Conservation (phyloP, 2,113 vertebrate genomes). For the Eulacestoma nigropectus region DNA sequence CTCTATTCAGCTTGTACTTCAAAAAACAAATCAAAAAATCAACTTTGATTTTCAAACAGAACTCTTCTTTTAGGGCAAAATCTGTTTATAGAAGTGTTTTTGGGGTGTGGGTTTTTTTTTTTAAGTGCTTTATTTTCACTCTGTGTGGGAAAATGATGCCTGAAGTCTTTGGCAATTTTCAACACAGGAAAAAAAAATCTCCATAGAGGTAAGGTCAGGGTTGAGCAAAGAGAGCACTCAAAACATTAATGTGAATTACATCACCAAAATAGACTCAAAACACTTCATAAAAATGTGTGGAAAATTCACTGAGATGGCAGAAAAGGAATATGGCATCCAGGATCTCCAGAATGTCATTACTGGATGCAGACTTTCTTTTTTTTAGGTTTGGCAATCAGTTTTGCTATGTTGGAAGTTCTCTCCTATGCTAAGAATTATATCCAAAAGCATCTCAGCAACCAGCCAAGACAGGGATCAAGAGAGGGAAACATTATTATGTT, state of each 20-base stretch:
- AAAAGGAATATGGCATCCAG: background rate
- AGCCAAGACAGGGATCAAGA: conserved; percentile 38
- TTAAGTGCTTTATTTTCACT: background rate
- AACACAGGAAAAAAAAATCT: background rate
- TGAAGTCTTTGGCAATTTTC: background rate
- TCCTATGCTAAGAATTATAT: background rate
- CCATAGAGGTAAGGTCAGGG: background rate
- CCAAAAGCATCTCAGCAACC: conserved; percentile 27
- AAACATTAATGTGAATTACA: background rate
- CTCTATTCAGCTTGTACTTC: background rate
- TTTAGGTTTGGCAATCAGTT: background rate
- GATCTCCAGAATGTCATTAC: background rate
- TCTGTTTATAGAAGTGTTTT: background rate
- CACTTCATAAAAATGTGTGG: background rate
- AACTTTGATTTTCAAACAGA: background rate
- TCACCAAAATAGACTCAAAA: background rate
- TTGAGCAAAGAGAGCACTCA: background rate
- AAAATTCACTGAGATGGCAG: background rate
- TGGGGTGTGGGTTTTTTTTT: background rate
- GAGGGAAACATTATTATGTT: background rate
- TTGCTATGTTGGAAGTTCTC: background rate
- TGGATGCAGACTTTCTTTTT: background rate
- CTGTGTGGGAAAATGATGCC: background rate
- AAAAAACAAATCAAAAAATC: background rate
- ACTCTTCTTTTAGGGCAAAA: background rate